Conservation (phyloP, 2,797 vertebrate genomes). For the Intellagama lesueurii region DNA sequence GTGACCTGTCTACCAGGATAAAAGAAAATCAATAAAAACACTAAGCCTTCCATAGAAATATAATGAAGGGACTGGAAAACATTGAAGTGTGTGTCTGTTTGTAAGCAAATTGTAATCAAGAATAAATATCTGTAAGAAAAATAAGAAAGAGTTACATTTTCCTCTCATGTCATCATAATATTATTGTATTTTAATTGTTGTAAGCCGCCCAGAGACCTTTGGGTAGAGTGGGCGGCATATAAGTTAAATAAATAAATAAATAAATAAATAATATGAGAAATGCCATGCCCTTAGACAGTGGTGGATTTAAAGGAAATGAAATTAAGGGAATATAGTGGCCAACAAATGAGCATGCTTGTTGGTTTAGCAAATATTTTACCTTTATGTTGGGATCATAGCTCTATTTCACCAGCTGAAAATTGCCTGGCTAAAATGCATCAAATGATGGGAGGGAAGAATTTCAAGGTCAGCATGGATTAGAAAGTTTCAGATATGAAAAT, state of each 20-base stretch:
- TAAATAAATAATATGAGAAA: too few relatives aligned
- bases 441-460: neutral
- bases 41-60: neutral
- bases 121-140: neutral
- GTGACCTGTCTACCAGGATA: neutral
- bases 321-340: neutral
- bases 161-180: neutral
- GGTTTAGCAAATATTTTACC: conserved; percentile 28
- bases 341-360: conserved; percentile 23
- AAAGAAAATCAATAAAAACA: neutral
- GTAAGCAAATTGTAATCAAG: neutral
- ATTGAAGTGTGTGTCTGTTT: neutral
- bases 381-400: conserved; percentile 14
- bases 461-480: conserved; percentile 8
- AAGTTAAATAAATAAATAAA: too few relatives aligned
- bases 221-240: too few relatives aligned
- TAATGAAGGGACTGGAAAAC: neutral
- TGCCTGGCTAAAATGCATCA: conserved; percentile 2
- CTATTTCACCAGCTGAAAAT: conserved; percentile 8
- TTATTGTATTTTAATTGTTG: too few relatives aligned
- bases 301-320: neutral
- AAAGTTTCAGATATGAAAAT: conserved; percentile 11
- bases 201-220: too few relatives aligned
- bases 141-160: neutral
- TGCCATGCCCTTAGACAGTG: neutral